Evolutionary conservation across 2,113 vertebrate species (phyloP).

Genomic region (Hoplias malabaricus): DNA sequence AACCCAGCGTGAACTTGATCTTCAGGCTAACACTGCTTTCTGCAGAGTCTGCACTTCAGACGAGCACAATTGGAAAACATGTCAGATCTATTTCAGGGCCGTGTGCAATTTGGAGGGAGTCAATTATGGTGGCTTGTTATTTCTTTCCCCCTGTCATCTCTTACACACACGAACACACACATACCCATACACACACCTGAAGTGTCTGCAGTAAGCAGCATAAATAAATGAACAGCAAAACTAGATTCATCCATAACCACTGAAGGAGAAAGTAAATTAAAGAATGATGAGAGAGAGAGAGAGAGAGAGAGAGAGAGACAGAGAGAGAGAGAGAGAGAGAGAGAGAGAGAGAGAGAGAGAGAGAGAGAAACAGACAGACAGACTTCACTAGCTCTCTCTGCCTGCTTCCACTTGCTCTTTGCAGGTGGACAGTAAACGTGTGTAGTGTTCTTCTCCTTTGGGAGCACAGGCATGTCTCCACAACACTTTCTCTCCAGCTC

Average conservation of each 20-base stretch:
- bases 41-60: constrained; percentile 21
- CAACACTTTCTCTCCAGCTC: constrained; percentile 35
- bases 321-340: constrained; percentile 5
- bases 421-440: no score
- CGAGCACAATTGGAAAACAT: constrained; percentile 15
- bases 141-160: neutral
- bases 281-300: neutral
- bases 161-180: neutral
- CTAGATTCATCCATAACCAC: neutral
- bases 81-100: constrained; percentile 17
- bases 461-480: constrained; percentile 36
- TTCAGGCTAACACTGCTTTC: neutral
- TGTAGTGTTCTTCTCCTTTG: neutral
- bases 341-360: neutral
- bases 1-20: neutral
- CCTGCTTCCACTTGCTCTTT: no score
- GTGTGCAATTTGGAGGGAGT: neutral
- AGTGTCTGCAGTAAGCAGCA: neutral
- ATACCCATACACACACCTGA: neutral
- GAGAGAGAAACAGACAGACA: neutral
- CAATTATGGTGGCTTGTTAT: neutral
- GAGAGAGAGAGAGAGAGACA: neutral
- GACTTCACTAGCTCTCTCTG: neutral
- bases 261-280: constrained; percentile 14
- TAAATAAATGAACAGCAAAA: constrained; percentile 19